Percentiles rank a stretch among this genome's conserved stretches.
Conservation (phyloP, 1,140 invertebrate species). For the Neuroterus valhalla region DNA sequence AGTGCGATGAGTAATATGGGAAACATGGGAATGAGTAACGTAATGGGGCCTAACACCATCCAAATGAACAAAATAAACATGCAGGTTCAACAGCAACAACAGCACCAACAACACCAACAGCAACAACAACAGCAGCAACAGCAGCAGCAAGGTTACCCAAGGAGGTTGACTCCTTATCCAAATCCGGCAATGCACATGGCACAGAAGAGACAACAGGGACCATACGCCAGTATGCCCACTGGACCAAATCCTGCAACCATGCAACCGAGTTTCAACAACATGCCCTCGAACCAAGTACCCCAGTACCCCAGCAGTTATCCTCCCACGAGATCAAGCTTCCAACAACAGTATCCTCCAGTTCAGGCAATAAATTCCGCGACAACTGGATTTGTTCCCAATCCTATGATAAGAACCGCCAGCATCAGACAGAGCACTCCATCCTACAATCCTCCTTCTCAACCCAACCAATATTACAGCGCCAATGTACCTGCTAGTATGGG, state of each 20-base stretch:
- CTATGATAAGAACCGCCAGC: not conserved
- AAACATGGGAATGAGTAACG: constrained; percentile 79
- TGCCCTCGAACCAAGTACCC: constrained; percentile 54
- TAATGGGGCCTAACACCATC: constrained; percentile 79
- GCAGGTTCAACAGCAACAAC: constrained; percentile 74
- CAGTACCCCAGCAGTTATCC: constrained; percentile 68
- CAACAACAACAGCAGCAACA: constrained; percentile 55
- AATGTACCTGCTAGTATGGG: constrained; percentile 68
- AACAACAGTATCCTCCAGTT: constrained; percentile 42
- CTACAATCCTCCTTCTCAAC: not conserved
- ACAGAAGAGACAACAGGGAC: constrained; percentile 79
- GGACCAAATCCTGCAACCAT: constrained; percentile 68
- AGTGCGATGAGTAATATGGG: constrained; percentile 80
- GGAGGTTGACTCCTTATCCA: constrained; percentile 87
- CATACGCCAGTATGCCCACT: constrained; percentile 46
- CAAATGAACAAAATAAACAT: constrained; percentile 77
- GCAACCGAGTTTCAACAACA: constrained; percentile 64
- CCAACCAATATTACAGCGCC: constrained; percentile 61
- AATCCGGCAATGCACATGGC: constrained; percentile 87
- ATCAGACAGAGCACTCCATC: constrained; percentile 32
- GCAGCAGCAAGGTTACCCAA: constrained; percentile 69
- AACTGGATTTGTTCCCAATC: constrained; percentile 68
- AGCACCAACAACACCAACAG: constrained; percentile 56
- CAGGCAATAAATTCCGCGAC: constrained; percentile 64
- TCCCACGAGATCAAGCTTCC: constrained; percentile 51